Percentiles rank a stretch among this genome's conserved stretches.
These are phyloP conservation scores for Drosophila imparisetae DNA, from an alignment of 2,888 invertebrate species.

Conservation along the genomic window DNA sequence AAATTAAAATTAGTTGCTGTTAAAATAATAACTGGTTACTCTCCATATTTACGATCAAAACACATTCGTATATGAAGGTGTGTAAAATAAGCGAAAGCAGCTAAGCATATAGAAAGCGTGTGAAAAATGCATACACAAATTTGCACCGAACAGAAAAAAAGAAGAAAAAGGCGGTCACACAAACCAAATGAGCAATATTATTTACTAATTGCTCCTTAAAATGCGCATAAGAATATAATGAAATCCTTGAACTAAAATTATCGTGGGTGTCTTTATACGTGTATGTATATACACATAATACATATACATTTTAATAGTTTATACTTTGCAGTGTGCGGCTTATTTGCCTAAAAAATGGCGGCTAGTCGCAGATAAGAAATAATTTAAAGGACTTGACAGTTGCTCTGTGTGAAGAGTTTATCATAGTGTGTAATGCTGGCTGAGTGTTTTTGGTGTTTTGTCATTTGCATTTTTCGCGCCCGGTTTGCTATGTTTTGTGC, in stretches of 20 bases:
- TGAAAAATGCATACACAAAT: conserved; percentile 47
- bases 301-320: conserved; percentile 14
- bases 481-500: conserved; percentile 59
- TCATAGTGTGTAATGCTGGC: conserved; percentile 2
- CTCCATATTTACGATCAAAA: conserved; percentile 17
- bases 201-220: conserved; percentile 14
- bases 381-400: neutral
- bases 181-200: conserved; percentile 17
- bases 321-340: conserved; percentile 20
- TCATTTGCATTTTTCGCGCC: conserved; percentile 56
- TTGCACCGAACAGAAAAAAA: conserved; percentile 10
- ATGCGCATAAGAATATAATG: conserved; percentile 7
- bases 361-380: conserved; percentile 44
- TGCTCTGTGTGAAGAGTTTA: conserved; percentile 5
- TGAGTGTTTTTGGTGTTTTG: conserved; percentile 20
- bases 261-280: neutral
- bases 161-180: conserved; percentile 15
- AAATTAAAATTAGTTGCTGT: conserved; percentile 46
- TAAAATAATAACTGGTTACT: conserved; percentile 32
- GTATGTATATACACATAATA: conserved; percentile 6
- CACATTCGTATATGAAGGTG: conserved; percentile 68
- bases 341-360: conserved; percentile 44
- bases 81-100: conserved; percentile 29
- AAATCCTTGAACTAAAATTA: conserved; percentile 12
- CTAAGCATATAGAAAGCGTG: neutral